These are phyloP conservation scores for Notothenia coriiceps DNA, from an alignment of 2,113 vertebrate genomes.

Conservation along the genomic window DNA sequence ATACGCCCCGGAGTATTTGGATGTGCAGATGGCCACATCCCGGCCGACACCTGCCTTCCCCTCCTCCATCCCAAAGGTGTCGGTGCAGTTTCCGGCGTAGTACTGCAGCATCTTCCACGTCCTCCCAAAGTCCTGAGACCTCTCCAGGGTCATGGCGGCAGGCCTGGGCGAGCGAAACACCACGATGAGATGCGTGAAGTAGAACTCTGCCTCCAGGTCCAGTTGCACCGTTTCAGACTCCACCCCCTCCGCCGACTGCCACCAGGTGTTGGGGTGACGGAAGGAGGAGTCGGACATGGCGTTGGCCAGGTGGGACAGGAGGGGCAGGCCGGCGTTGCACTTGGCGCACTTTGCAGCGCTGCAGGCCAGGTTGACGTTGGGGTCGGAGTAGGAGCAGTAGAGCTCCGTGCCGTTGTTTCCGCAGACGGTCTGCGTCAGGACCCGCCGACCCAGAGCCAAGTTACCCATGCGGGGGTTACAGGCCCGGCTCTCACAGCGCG, in stretches of 20 bases:
- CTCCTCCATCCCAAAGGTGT: constrained; percentile 88
- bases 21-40: constrained; percentile 89
- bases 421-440: constrained; percentile 90
- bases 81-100: constrained; percentile 91
- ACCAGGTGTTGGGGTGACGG: constrained; percentile 94
- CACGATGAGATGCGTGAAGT: constrained; percentile 95
- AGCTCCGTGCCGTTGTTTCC: constrained; percentile 86
- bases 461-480: constrained; percentile 98
- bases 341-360: constrained; percentile 82
- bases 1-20: constrained; percentile 91
- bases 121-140: constrained; percentile 93
- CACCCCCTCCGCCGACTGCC: constrained; percentile 90
- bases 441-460: constrained; percentile 88
- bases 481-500: constrained; percentile 89
- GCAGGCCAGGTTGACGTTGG: constrained; percentile 77
- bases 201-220: constrained; percentile 94
- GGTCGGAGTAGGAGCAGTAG: constrained; percentile 87
- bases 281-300: constrained; percentile 97
- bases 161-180: constrained; percentile 95
- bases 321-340: constrained; percentile 85
- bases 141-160: constrained; percentile 93
- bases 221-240: constrained; percentile 89
- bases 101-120: constrained; percentile 94
- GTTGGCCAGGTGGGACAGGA: constrained; percentile 87
- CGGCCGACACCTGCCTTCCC: constrained; percentile 49